These are phyloP conservation scores for Euwallacea similis DNA, from an alignment of 1,140 invertebrate species.

Conservation along the genomic window DNA sequence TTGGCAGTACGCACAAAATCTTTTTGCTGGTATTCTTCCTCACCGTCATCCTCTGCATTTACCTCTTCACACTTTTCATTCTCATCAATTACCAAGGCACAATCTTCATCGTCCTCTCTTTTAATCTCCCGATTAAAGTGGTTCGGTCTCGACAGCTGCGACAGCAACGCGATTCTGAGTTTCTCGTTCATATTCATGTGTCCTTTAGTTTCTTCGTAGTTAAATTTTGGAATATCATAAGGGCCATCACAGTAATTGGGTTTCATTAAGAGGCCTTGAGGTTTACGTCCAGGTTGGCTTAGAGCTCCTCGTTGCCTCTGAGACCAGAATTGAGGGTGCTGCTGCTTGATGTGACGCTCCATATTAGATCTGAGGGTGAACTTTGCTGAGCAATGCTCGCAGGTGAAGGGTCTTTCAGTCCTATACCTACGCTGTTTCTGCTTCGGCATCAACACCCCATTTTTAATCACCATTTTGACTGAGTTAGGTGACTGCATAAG, in stretches of 20 bases:
- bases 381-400: constrained; percentile 83
- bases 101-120: constrained; percentile 64
- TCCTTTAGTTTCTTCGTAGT: constrained; percentile 14
- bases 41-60: constrained; percentile 25
- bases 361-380: constrained; percentile 91
- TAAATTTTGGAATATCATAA: constrained; percentile 45
- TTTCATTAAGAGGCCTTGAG: constrained; percentile 40
- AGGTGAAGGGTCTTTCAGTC: constrained; percentile 88
- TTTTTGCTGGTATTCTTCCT: constrained; percentile 49
- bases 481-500: constrained; percentile 60
- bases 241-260: constrained; percentile 45
- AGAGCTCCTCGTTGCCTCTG: constrained; percentile 66
- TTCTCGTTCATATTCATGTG: constrained; percentile 61
- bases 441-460: constrained; percentile 84
- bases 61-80: constrained; percentile 48
- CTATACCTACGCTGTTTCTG: constrained; percentile 88
- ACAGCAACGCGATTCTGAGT: constrained; percentile 76
- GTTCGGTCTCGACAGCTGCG: constrained; percentile 63
- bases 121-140: constrained; percentile 43
- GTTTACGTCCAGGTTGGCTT: constrained; percentile 57
- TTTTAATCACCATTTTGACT: constrained; percentile 88
- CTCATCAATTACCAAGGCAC: constrained; percentile 71
- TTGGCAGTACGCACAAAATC: no score
- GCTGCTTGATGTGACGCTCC: constrained; percentile 91
- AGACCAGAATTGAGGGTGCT: constrained; percentile 87